Evolutionary conservation across 2,113 vertebrate genomes (phyloP).

Genomic region (Bujurquina vittata): DNA sequence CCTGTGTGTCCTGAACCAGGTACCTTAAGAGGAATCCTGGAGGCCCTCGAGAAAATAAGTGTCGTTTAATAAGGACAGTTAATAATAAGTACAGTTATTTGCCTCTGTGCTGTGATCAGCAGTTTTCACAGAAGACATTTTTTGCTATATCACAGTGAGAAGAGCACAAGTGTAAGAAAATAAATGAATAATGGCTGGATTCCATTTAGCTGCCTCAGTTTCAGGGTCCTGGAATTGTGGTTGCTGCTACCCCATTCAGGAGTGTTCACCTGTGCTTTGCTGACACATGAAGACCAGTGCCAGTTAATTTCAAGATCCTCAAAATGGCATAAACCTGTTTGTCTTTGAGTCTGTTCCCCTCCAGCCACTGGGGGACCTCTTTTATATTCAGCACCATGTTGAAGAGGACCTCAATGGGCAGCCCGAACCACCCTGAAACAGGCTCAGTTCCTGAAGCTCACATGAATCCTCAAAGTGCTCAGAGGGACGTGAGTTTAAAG

Average conservation of each 20-base stretch:
- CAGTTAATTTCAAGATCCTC: accelerated
- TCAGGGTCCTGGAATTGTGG: not conserved
- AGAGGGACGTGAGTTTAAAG: accelerated
- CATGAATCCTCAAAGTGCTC: not conserved
- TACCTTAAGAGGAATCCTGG: not conserved
- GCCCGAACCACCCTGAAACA: not conserved
- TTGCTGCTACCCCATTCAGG: too few species aligned
- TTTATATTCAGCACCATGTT: conserved; percentile 57
- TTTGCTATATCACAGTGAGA: not conserved
- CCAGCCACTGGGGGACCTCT: conserved; percentile 14
- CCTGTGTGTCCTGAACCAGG: not conserved
- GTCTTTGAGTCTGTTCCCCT: not conserved
- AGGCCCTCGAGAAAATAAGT: not conserved
- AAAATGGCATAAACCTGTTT: not conserved
- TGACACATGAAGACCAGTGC: not conserved
- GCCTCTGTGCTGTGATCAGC: not conserved
- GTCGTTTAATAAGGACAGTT: not conserved
- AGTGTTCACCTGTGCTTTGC: not conserved
- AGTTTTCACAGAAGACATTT: not conserved
- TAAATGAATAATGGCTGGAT: not conserved
- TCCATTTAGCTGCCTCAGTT: not conserved
- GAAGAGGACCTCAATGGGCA: conserved; percentile 26
- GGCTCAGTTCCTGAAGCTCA: not conserved
- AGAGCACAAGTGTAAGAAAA: not conserved
- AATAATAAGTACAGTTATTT: not conserved